These are phyloP conservation scores for Clostera curtula DNA, from an alignment of 2,888 invertebrate species.

Conservation along the genomic window DNA sequence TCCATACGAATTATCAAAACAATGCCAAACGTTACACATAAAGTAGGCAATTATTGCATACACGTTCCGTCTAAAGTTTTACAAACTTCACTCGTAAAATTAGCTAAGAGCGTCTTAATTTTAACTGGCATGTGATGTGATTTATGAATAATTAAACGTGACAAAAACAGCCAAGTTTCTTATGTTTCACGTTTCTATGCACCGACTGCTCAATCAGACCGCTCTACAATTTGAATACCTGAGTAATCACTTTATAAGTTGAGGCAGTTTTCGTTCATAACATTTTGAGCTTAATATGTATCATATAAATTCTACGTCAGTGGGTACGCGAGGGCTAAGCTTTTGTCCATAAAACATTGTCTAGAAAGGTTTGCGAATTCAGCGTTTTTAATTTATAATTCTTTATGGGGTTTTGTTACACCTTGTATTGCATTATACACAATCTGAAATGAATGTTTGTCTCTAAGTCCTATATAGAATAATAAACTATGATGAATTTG, in stretches of 20 bases:
- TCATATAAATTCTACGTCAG: slow-evolving; percentile 38
- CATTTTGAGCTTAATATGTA: no score
- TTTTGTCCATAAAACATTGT: no score
- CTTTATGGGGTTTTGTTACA: no score
- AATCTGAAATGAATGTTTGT: no score
- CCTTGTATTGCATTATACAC: no score
- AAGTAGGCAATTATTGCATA: slow-evolving; percentile 27
- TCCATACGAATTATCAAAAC: slow-evolving; percentile 8
- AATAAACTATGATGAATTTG: no score
- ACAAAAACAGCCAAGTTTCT: slow-evolving; percentile 31
- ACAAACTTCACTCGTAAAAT: slow-evolving; percentile 41
- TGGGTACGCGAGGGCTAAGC: slow-evolving; percentile 47
- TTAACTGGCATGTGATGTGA: slow-evolving; percentile 33
- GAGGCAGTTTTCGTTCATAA: no score
- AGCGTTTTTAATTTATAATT: no score
- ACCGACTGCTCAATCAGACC: slow-evolving; percentile 20
- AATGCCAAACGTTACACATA: slow-evolving; percentile 26
- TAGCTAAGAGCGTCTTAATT: slow-evolving; percentile 39
- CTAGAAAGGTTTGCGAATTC: no score
- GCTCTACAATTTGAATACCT: slow-evolving; percentile 14
- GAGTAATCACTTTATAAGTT: slow-evolving; percentile 15
- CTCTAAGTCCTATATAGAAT: no score
- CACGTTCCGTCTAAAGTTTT: slow-evolving; percentile 28
- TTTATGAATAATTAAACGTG: slow-evolving; percentile 45
- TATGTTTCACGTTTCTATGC: slow-evolving; percentile 26